These are phyloP conservation scores for Paedocypris micromegethes DNA, from an alignment of 2,797 vertebrate species.

Conservation along the genomic window DNA sequence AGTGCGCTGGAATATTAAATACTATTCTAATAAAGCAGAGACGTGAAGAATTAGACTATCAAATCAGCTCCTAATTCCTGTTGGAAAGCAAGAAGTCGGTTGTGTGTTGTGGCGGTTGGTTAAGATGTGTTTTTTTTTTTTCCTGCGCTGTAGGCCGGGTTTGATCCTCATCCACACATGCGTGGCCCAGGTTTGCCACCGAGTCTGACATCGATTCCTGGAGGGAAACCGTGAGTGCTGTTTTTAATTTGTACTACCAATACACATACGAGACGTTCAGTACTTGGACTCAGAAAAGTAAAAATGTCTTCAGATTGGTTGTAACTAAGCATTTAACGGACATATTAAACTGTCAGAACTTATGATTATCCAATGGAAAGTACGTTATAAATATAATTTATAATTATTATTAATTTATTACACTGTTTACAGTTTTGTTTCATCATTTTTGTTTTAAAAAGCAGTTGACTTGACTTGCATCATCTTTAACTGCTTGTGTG, in stretches of 20 bases:
- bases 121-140: neutral
- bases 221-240: conserved; percentile 87
- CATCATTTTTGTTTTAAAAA: neutral
- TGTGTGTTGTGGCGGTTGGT: too few species aligned
- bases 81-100: too few species aligned
- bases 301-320: too few species aligned
- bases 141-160: conserved; percentile 65
- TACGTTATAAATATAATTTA: too few species aligned
- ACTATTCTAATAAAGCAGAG: conserved; percentile 3
- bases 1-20: conserved; percentile 12
- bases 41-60: neutral
- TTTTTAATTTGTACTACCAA: neutral
- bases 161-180: conserved; percentile 92
- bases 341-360: too few species aligned
- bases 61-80: neutral
- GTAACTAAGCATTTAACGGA: too few species aligned
- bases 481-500: neutral
- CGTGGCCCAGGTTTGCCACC: conserved; percentile 83
- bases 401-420: too few species aligned
- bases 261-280: neutral
- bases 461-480: neutral
- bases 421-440: neutral
- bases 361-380: too few species aligned
- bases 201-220: conserved; percentile 87
- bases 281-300: too few species aligned